Percentiles rank a stretch among this genome's conserved stretches.
These are phyloP conservation scores for Oenanthe oenanthe DNA, from an alignment of 2,113 vertebrate genomes.

Conservation along the genomic window DNA sequence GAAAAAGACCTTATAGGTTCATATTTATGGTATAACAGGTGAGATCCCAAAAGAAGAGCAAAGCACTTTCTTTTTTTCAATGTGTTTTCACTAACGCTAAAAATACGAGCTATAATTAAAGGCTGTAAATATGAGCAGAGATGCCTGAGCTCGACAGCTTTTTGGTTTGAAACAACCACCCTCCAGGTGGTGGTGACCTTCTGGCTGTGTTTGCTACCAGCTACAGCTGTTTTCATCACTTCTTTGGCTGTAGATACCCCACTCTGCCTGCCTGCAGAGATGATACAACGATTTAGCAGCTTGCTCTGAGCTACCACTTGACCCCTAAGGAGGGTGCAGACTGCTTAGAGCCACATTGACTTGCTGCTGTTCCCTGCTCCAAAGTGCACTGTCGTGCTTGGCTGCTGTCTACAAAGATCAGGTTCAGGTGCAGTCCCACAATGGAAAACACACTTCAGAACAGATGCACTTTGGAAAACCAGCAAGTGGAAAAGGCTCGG, in stretches of 20 bases:
- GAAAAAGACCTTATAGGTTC: not conserved
- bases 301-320: not conserved
- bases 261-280: not conserved
- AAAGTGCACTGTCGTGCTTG: fast-evolving
- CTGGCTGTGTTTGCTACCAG: not conserved
- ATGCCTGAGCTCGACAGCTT: not conserved
- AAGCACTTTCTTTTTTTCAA: not conserved
- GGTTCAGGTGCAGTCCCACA: not conserved
- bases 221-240: not conserved
- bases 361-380: not conserved
- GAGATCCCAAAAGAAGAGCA: not conserved
- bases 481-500: not conserved
- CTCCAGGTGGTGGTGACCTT: not conserved
- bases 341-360: not conserved
- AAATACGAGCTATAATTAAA: not conserved
- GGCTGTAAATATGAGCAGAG: not conserved
- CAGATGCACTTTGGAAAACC: not conserved
- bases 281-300: not conserved
- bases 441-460: not conserved
- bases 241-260: not conserved
- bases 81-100: not conserved
- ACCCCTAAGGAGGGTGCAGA: not conserved
- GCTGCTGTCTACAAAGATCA: not conserved
- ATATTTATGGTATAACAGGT: not conserved
- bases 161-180: not conserved